phyloP scores from a whole-genome alignment of 2,888 invertebrate genomes.

The Drosophila testacea region DNA sequence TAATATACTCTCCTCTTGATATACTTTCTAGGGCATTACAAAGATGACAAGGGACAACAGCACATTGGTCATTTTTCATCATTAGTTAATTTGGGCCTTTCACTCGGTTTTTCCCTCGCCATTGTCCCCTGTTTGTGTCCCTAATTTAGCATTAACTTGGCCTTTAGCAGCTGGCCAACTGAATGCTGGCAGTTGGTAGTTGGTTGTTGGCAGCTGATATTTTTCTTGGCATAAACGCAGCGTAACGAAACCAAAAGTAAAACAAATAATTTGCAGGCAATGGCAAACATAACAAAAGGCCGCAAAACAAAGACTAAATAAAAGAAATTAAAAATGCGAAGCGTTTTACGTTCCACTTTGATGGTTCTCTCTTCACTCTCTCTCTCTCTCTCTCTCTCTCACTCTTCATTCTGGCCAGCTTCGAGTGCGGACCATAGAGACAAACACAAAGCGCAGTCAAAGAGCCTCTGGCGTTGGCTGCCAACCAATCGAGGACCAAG shows the following conservation, averaged over 20 bases:
- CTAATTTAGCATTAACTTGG: slow-evolving; percentile 78
- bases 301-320: slow-evolving; percentile 55
- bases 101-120: background rate
- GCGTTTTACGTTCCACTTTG: slow-evolving; percentile 35
- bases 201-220: slow-evolving; percentile 36
- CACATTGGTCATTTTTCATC: slow-evolving; percentile 59
- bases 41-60: slow-evolving; percentile 19
- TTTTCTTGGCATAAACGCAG: slow-evolving; percentile 14
- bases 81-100: slow-evolving; percentile 71
- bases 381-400: background rate
- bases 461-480: slow-evolving; percentile 59
- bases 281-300: slow-evolving; percentile 29
- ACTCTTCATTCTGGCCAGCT: slow-evolving; percentile 3
- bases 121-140: slow-evolving; percentile 11
- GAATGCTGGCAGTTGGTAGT: slow-evolving; percentile 33
- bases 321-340: slow-evolving; percentile 76
- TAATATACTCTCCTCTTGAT: background rate
- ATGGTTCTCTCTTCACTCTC: background rate
- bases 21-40: background rate
- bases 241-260: slow-evolving; percentile 68
- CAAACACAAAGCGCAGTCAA: slow-evolving; percentile 59
- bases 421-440: slow-evolving; percentile 39
- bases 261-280: slow-evolving; percentile 73
- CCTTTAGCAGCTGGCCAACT: slow-evolving; percentile 50
- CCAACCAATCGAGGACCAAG: slow-evolving; percentile 61